These are phyloP conservation scores for Timandra comae DNA, from an alignment of 2,888 invertebrate genomes.

Conservation along the genomic window DNA sequence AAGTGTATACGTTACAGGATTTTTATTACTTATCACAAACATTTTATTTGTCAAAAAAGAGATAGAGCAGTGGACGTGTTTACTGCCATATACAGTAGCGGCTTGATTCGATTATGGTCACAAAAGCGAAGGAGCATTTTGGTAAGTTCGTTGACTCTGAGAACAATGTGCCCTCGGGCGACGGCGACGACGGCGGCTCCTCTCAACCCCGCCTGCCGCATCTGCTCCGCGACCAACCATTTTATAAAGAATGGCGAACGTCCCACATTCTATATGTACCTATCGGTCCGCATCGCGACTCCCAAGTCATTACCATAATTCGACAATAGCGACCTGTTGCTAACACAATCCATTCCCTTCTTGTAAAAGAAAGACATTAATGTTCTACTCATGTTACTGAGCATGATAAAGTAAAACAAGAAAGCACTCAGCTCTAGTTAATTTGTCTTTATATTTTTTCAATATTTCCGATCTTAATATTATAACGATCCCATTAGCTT, in stretches of 20 bases:
- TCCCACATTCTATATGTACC: conserved; percentile 30
- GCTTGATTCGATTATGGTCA: conserved; percentile 71
- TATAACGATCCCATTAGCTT: no score
- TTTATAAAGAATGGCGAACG: conserved; percentile 52
- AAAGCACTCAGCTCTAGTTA: no score
- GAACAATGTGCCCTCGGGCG: conserved; percentile 62
- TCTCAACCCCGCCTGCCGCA: conserved; percentile 43
- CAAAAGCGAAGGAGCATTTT: conserved; percentile 69
- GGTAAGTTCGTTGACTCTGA: conserved; percentile 70
- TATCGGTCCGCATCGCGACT: conserved; percentile 8
- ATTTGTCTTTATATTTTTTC: no score
- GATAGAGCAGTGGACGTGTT: conserved; percentile 50
- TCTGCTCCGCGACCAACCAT: conserved; percentile 60
- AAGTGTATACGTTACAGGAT: conserved; percentile 6
- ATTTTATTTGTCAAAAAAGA: conserved; percentile 54
- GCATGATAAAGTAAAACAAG: no score
- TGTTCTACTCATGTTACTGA: no score
- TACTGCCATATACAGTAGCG: conserved; percentile 63
- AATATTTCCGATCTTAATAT: no score
- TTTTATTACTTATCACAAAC: conserved; percentile 37
- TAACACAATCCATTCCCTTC: conserved; percentile 2
- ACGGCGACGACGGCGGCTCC: conserved; percentile 32
- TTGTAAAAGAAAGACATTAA: no score
- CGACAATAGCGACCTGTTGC: conserved; percentile 20
- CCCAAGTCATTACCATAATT: conserved; percentile 17